These are phyloP conservation scores for Corythornis leucogaster DNA, from an alignment of 2,797 vertebrate genomes.

Conservation along the genomic window DNA sequence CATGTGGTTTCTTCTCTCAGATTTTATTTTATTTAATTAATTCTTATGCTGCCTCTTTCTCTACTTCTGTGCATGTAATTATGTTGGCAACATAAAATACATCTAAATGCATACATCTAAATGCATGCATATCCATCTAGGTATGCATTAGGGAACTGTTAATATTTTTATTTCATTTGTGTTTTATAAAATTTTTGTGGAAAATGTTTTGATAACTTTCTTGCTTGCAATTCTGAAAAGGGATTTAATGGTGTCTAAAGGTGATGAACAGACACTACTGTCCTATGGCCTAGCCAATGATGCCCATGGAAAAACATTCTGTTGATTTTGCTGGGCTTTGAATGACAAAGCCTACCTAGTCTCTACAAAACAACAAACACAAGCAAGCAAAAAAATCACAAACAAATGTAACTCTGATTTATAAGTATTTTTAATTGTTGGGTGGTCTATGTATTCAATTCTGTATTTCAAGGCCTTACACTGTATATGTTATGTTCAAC, in stretches of 20 bases:
- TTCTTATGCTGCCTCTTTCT: neutral
- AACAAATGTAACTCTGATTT: neutral
- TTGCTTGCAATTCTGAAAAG: neutral
- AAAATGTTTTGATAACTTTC: neutral
- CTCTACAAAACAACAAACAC: neutral
- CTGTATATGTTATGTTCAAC: neutral
- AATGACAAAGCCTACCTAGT: neutral
- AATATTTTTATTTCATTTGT: neutral
- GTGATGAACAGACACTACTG: neutral
- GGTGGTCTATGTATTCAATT: neutral
- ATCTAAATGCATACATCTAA: neutral
- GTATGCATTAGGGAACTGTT: neutral
- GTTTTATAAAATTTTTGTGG: neutral
- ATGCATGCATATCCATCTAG: neutral
- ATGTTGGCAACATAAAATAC: neutral
- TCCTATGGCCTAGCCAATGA: neutral
- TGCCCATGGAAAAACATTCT: neutral
- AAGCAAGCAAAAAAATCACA: neutral
- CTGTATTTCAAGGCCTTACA: neutral
- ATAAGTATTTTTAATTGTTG: neutral
- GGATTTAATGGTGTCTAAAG: neutral
- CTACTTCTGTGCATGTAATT: neutral
- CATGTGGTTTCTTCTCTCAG: neutral
- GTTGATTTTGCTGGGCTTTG: neutral
- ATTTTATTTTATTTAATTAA: neutral